Evolutionary conservation across 2,888 invertebrate species (phyloP), one percentile per base, ranked within the genome.

Genomic region (Loripinus fragilis): DNA sequence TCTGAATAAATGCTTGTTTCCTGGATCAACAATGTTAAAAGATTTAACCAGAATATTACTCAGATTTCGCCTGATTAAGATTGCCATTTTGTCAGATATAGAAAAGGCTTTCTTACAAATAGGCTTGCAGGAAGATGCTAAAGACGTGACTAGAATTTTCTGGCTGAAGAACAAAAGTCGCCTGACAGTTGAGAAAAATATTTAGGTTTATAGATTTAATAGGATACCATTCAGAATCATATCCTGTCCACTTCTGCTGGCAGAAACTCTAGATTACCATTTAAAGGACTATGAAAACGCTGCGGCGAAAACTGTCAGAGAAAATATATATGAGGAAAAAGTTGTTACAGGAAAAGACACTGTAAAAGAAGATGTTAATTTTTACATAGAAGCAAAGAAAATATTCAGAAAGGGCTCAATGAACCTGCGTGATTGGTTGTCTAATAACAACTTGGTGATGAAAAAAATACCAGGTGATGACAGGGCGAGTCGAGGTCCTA

Each of bases 1-100:
- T 42, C 45, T 76, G 55, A 78, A 78, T 74, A 74, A 78, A 35
- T 78, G 78, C 38, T 71, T 79, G n/a, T 52, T 50, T 20, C 52
- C 64, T 33, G 79, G 75, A 8, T 71, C 79, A 33, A 33, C 60
- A 17, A 35, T 76, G 30, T 41, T 76, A 15, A 64, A 79, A 33
- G 75, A 79, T 45, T 55, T 79, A 12, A 45, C 60, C 35, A 72
- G 65, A n/a, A 23, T 80, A 0, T 28, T 80, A 0, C 20, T 76
- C 23, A 5, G 79, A 20, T 80, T 80, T 52, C 52, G 67, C 30
- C 30, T 74, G 17, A 52, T 52, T n/a, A 35, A n/a, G 28, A 48
- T 74, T 1, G 74, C 67, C 23, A 67, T 74, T 8, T 50, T 74
- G n/a, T 28, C 74, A 30, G 74, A 72, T 25, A 71, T 71, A 64